Evolutionary conservation across 53 echinoderm and acorn worm genomes (phyloP).

Genomic region (Hippasteria phrygiana): DNA sequence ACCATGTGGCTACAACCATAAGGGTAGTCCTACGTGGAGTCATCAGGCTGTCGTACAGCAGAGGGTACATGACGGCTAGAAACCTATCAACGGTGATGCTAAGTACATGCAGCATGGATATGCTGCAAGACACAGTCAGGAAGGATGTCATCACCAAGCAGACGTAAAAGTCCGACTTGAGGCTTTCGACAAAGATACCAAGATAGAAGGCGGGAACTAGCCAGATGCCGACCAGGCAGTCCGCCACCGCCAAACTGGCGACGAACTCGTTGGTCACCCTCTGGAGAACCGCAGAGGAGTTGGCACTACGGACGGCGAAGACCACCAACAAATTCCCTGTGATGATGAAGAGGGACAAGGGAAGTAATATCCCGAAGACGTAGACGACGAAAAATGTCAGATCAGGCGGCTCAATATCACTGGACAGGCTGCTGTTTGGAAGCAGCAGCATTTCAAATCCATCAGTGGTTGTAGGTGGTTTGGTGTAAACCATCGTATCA

Average conservation of each 20-base stretch:
- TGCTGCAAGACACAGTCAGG: constrained; percentile 30
- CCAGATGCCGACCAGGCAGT: constrained; percentile 62
- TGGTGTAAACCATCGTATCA: too few relatives aligned
- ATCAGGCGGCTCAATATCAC: constrained; percentile 1
- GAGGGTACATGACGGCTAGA: constrained; percentile 57
- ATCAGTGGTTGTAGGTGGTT: neutral
- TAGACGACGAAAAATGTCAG: constrained; percentile 43
- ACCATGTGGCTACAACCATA: constrained; percentile 42
- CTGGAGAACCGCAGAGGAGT: constrained; percentile 4
- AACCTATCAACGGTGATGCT: constrained; percentile 66
- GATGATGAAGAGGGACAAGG: constrained; percentile 68
- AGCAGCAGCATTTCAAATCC: too few relatives aligned
- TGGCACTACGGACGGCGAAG: constrained; percentile 29
- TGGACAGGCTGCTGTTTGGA: too few relatives aligned
- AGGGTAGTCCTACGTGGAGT: constrained; percentile 19
- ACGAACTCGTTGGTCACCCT: constrained; percentile 56
- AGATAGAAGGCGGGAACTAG: constrained; percentile 67
- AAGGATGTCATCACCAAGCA: constrained; percentile 52
- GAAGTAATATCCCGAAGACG: constrained; percentile 64
- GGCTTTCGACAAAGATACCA: constrained; percentile 49
- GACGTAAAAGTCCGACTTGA: constrained; percentile 62
- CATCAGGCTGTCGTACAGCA: constrained; percentile 51
- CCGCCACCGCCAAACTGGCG: constrained; percentile 65
- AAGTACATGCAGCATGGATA: constrained; percentile 74
- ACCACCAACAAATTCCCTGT: constrained; percentile 72